These are phyloP conservation scores for Nasonovia ribisnigri DNA, from an alignment of 2,888 invertebrate species.

Conservation along the genomic window DNA sequence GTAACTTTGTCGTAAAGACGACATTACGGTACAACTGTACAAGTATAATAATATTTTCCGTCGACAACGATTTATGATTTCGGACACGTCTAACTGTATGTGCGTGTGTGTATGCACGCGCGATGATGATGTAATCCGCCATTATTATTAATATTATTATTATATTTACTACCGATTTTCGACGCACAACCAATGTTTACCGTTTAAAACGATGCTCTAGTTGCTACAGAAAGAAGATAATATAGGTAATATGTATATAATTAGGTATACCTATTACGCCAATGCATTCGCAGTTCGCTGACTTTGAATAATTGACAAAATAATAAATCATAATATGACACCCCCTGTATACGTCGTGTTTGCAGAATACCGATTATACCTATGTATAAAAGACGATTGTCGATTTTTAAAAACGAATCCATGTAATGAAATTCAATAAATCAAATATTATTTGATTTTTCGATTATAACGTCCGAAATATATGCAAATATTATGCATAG, in stretches of 20 bases:
- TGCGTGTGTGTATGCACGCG: background rate
- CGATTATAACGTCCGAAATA: background rate
- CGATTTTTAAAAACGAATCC: no score
- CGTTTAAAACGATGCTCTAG: background rate
- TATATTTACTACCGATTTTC: background rate
- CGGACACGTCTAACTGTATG: background rate
- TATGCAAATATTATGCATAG: background rate
- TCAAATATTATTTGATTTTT: no score
- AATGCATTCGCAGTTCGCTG: background rate
- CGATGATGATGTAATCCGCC: background rate
- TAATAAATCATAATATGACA: no score
- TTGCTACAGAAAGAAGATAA: background rate
- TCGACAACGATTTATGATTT: background rate
- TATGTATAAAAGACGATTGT: no score
- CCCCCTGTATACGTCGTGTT: background rate
- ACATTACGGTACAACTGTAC: slow-evolving; percentile 6
- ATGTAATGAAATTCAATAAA: no score
- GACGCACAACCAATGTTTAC: background rate
- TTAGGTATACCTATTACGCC: background rate
- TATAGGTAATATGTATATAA: no score
- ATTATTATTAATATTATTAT: background rate
- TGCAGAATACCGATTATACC: background rate
- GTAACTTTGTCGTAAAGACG: background rate
- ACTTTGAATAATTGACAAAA: background rate
- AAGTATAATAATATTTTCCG: background rate